Evolutionary conservation across 2,888 invertebrate genomes (phyloP).

Genomic region (Temnothorax unifasciatus): DNA sequence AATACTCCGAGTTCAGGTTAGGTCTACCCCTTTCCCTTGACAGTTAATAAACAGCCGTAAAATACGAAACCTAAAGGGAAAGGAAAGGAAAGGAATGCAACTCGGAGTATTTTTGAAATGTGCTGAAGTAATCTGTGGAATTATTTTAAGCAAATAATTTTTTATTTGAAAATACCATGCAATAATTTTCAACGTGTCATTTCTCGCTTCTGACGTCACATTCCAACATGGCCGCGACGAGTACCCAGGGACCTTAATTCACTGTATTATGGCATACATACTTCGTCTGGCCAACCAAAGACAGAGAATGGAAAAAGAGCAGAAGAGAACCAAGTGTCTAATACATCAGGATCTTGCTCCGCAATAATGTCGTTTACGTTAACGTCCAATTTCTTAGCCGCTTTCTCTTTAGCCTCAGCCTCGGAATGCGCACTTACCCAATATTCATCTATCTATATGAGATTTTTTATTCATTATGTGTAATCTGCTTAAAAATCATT

Average conservation of each 20-base stretch:
- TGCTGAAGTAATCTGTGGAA: no score
- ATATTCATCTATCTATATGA: constrained; percentile 85
- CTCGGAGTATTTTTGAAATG: no score
- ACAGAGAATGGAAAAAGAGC: constrained; percentile 98
- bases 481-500: not conserved
- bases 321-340: constrained; percentile 99
- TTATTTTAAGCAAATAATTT: no score
- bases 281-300: constrained; percentile 98
- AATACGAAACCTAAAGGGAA: no score
- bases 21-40: no score
- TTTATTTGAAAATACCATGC: no score
- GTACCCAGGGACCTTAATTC: not conserved
- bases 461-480: constrained; percentile 32
- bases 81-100: no score
- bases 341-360: constrained; percentile 96
- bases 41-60: no score
- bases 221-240: no score
- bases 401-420: constrained; percentile 93
- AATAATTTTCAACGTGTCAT: no score
- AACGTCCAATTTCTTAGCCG: constrained; percentile 90
- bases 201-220: no score
- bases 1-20: no score
- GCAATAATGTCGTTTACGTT: constrained; percentile 88
- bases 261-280: constrained; percentile 79
- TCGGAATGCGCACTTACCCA: constrained; percentile 88